These are phyloP conservation scores for Tachysurus vachellii DNA, from an alignment of 2,113 vertebrate genomes.

Conservation along the genomic window DNA sequence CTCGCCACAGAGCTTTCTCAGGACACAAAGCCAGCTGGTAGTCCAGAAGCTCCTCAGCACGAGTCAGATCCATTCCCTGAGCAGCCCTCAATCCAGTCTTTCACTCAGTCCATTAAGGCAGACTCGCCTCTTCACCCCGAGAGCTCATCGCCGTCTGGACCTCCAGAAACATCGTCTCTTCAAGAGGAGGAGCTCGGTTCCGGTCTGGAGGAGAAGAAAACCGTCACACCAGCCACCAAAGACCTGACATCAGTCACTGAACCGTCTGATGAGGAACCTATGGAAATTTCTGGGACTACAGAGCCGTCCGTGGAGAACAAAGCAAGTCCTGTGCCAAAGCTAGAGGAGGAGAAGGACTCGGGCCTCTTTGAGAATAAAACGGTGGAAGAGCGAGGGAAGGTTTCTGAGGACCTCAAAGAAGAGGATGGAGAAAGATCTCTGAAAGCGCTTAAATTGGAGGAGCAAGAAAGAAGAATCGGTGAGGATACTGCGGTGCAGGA, in stretches of 20 bases:
- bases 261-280: slow-evolving; percentile 62
- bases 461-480: neutral
- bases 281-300: slow-evolving; percentile 60
- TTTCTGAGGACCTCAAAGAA: neutral
- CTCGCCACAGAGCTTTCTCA: slow-evolving; percentile 59
- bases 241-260: slow-evolving; percentile 66
- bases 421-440: neutral
- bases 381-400: neutral
- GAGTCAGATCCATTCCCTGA: slow-evolving; percentile 48
- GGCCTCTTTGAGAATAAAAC: neutral
- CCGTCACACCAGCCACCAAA: slow-evolving; percentile 70
- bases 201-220: slow-evolving; percentile 70
- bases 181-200: slow-evolving; percentile 60
- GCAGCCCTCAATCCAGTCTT: slow-evolving; percentile 48
- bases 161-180: slow-evolving; percentile 65
- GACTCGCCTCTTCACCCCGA: slow-evolving; percentile 61
- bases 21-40: slow-evolving; percentile 51
- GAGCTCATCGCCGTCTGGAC: slow-evolving; percentile 61
- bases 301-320: slow-evolving; percentile 44
- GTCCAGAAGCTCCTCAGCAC: slow-evolving; percentile 53
- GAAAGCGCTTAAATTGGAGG: neutral
- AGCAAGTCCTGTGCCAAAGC: slow-evolving; percentile 58
- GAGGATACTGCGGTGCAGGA: neutral
- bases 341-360: slow-evolving; percentile 57
- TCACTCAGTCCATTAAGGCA: slow-evolving; percentile 58